phyloP scores from a whole-genome alignment of 2,797 vertebrate species.

The Hozukius guyotensis region DNA sequence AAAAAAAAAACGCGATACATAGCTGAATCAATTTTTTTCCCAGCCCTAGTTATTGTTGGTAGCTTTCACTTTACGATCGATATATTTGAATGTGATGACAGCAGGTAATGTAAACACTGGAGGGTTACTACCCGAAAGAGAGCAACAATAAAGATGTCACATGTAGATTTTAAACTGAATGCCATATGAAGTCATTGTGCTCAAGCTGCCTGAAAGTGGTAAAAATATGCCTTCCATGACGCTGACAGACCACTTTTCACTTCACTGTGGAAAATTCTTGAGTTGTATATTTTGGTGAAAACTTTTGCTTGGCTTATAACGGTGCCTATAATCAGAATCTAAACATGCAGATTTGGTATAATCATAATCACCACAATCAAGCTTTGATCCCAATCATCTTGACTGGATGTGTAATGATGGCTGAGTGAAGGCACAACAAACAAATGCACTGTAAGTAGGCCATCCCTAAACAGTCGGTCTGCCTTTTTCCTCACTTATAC shows the following conservation, averaged over 20 bases:
- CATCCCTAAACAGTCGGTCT: slow-evolving; percentile 63
- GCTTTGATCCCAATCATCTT: slow-evolving; percentile 43
- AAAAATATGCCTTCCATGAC: slow-evolving; percentile 27
- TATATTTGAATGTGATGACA: slow-evolving; percentile 6
- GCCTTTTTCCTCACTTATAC: slow-evolving; percentile 71
- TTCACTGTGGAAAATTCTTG: slow-evolving; percentile 48
- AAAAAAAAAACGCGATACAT: too few species aligned
- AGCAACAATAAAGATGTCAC: background rate
- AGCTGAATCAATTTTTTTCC: too few species aligned
- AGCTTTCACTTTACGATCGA: background rate
- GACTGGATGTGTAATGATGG: slow-evolving; percentile 46
- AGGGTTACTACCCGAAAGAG: background rate
- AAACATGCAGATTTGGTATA: slow-evolving; percentile 38
- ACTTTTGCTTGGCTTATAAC: slow-evolving; percentile 29
- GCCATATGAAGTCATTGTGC: slow-evolving; percentile 10
- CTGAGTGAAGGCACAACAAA: slow-evolving; percentile 55
- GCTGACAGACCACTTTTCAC: slow-evolving; percentile 21
- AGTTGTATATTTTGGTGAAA: slow-evolving; percentile 41
- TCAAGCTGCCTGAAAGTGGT: slow-evolving; percentile 6
- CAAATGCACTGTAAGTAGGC: slow-evolving; percentile 65
- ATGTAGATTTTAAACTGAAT: background rate
- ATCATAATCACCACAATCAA: slow-evolving; percentile 47
- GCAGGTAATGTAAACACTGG: background rate
- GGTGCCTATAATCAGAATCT: slow-evolving; percentile 38
- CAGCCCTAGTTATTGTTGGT: background rate